Conservation (phyloP, 2,113 vertebrate genomes). For the Gallinago undulata region DNA sequence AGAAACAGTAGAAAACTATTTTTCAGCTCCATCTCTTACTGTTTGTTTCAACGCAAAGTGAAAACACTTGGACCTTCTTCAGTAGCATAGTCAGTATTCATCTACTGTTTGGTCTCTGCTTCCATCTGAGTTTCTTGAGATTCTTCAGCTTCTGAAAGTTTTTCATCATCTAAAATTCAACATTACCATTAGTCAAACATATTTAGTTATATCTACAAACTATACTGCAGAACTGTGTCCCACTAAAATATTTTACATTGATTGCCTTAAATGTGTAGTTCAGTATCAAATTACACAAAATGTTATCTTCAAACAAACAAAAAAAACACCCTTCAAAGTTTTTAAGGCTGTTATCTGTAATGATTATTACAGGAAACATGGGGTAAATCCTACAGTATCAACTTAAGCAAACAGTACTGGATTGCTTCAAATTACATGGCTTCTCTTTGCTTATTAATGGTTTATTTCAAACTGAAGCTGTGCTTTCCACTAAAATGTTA, state of each 20-base stretch:
- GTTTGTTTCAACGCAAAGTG: conserved; percentile 14
- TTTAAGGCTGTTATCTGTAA: neutral
- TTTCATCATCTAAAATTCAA: conserved; percentile 88
- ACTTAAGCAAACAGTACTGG: neutral
- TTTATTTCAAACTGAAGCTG: neutral
- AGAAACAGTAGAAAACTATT: conserved; percentile 15
- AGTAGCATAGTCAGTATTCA: neutral
- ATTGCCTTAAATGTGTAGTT: neutral
- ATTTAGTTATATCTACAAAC: neutral
- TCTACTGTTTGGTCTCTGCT: conserved; percentile 77
- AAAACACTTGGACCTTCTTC: neutral
- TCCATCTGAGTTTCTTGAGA: conserved; percentile 83
- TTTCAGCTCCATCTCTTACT: neutral
- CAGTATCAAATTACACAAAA: neutral
- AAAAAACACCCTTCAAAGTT: neutral
- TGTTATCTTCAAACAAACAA: neutral
- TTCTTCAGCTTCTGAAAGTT: conserved; percentile 89
- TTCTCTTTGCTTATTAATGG: neutral
- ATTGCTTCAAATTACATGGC: neutral
- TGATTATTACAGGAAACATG: neutral
- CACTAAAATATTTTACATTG: neutral
- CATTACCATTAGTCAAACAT: conserved; percentile 23
- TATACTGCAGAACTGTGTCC: neutral
- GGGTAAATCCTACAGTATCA: neutral
- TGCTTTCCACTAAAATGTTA: neutral